Conservation (phyloP, 2,888 invertebrate genomes). For the Eristalis tenax region DNA sequence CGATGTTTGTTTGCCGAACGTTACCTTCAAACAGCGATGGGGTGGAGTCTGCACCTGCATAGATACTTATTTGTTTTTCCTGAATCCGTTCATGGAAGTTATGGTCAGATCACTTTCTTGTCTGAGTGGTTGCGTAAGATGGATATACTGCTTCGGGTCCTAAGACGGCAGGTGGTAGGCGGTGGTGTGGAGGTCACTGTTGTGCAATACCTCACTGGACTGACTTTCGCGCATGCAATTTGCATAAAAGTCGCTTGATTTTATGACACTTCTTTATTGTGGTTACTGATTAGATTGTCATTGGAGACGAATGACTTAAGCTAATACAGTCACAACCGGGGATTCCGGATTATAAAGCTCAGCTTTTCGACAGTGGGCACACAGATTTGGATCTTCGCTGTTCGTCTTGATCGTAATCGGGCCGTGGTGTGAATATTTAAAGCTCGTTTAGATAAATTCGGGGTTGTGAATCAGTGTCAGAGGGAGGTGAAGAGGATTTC, state of each 20-base stretch:
- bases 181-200: slow-evolving; percentile 38
- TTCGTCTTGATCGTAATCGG: not conserved
- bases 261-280: slow-evolving; percentile 46
- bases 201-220: slow-evolving; percentile 47
- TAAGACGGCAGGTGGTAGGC: not conserved
- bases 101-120: slow-evolving; percentile 11
- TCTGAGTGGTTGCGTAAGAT: slow-evolving; percentile 47
- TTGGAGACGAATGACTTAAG: not conserved
- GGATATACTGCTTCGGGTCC: slow-evolving; percentile 3
- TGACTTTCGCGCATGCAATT: slow-evolving; percentile 29
- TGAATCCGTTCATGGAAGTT: slow-evolving; percentile 45
- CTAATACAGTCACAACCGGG: not conserved
- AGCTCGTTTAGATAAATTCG: too few species aligned
- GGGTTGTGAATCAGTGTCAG: too few species aligned
- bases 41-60: slow-evolving; percentile 57
- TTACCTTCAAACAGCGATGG: not conserved
- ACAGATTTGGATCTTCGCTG: not conserved
- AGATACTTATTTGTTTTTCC: not conserved
- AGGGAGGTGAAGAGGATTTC: too few species aligned
- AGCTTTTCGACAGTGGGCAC: not conserved
- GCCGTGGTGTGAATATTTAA: too few species aligned
- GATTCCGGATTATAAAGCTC: not conserved
- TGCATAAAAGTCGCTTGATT: slow-evolving; percentile 50
- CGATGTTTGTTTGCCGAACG: slow-evolving; percentile 25
- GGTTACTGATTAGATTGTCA: slow-evolving; percentile 16